phyloP scores from a whole-genome alignment of 2,797 vertebrate genomes.

The Spinus pinus region DNA sequence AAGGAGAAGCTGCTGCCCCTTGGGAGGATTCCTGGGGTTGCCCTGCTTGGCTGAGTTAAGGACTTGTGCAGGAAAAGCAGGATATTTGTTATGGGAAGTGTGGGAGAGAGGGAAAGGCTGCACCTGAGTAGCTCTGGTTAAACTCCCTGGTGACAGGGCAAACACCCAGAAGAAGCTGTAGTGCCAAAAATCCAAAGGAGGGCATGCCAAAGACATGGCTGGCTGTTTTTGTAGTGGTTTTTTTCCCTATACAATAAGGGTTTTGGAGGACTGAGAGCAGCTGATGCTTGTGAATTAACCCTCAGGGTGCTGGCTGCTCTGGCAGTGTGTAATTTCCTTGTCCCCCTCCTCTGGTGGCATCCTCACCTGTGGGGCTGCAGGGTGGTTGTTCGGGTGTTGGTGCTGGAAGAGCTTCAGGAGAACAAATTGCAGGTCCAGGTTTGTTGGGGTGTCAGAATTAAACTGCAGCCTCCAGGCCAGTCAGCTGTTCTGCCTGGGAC shows the following conservation, averaged over 20 bases:
- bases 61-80: constrained; percentile 1
- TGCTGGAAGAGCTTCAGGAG: not conserved
- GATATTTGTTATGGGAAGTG: not conserved
- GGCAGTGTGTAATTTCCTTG: not conserved
- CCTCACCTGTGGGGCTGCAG: not conserved
- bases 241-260: not conserved
- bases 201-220: fast-evolving
- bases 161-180: not conserved
- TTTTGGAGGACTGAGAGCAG: not conserved
- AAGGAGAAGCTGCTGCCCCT: constrained; percentile 54
- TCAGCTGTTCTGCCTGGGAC: not conserved
- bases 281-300: not conserved
- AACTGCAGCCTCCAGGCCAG: not conserved
- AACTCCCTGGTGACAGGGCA: not conserved
- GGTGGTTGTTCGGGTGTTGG: not conserved
- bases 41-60: constrained; percentile 15
- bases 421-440: not conserved
- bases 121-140: not conserved
- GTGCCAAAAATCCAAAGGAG: not conserved
- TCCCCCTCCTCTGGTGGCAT: not conserved
- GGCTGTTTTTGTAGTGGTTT: not conserved
- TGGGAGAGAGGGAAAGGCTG: not conserved
- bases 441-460: not conserved
- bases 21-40: constrained; percentile 27
- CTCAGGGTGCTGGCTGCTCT: not conserved